A percentile compares a stretch with the other conserved stretches of the same genome.
Evolutionary conservation across 2,888 invertebrate species (phyloP).

Genomic region (Melipona beecheii): DNA sequence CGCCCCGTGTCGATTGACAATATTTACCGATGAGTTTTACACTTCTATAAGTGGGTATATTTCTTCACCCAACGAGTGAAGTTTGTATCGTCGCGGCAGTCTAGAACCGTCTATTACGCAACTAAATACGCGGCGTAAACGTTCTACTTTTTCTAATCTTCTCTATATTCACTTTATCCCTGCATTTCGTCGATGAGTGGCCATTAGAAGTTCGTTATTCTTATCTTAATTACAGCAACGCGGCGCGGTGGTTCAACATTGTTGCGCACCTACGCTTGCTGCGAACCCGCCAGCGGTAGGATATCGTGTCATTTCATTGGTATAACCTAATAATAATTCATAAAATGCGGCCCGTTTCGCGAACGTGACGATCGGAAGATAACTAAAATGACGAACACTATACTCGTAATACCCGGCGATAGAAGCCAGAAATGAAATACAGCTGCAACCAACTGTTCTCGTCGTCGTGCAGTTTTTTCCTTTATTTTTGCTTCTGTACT

Average conservation of each 20-base stretch:
- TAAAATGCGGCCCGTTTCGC: conserved; percentile 1
- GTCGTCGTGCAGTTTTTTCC: background rate
- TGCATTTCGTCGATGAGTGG: conserved; percentile 45
- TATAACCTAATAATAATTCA: conserved; percentile 19
- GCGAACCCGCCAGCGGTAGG: background rate
- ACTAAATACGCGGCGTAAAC: conserved; percentile 58
- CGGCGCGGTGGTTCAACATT: conserved; percentile 37
- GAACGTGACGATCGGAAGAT: conserved; percentile 24
- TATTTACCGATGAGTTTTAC: conserved; percentile 34
- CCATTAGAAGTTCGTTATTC: conserved; percentile 61
- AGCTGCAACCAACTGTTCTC: background rate
- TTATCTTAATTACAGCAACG: conserved; percentile 59
- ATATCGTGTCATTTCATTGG: conserved; percentile 22
- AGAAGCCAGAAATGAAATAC: background rate
- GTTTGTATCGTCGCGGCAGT: conserved; percentile 28
- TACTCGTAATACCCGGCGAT: background rate
- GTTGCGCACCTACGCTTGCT: conserved; percentile 17
- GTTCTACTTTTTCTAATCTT: conserved; percentile 70
- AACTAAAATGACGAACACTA: conserved; percentile 1
- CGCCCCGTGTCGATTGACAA: conserved; percentile 25
- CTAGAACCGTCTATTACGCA: conserved; percentile 37
- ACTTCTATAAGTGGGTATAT: background rate
- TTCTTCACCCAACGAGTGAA: background rate
- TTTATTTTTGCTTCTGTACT: background rate
- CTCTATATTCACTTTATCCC: conserved; percentile 34